These are phyloP conservation scores for Eucriotettix oculatus DNA, from an alignment of 2,888 invertebrate species.

Conservation along the genomic window DNA sequence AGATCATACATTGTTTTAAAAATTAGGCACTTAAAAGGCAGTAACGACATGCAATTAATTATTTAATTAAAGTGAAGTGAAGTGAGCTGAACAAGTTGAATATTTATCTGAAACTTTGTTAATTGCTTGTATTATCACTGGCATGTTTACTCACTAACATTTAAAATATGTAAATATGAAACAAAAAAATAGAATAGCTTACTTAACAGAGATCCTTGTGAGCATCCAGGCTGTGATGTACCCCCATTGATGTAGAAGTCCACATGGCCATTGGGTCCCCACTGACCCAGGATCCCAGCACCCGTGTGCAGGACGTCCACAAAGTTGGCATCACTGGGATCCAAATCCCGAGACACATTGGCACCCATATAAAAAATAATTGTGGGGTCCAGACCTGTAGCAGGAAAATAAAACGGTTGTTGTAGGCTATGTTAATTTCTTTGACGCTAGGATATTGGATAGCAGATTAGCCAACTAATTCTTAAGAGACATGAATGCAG, in stretches of 20 bases:
- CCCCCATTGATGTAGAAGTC: conserved; percentile 83
- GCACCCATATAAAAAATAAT: conserved; percentile 72
- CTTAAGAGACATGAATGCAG: no score
- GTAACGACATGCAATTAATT: no score
- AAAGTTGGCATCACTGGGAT: conserved; percentile 63
- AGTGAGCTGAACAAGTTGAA: no score
- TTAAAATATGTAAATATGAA: background rate
- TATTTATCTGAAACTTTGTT: no score
- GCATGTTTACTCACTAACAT: background rate
- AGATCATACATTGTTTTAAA: no score
- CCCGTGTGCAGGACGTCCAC: conserved; percentile 74
- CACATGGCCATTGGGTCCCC: conserved; percentile 78
- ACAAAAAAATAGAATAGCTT: conserved; percentile 23
- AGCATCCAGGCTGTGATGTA: conserved; percentile 75
- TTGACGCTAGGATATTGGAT: no score
- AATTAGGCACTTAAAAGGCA: no score
- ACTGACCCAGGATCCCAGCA: conserved; percentile 74
- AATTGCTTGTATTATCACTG: background rate
- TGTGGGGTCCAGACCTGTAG: conserved; percentile 62
- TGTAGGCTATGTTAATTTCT: no score
- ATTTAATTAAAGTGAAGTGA: no score
- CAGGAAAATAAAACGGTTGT: background rate
- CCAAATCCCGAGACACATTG: conserved; percentile 63
- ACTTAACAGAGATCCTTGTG: conserved; percentile 67
- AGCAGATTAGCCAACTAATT: no score